A percentile compares a stretch with the other conserved stretches of the same genome.
phyloP scores from a whole-genome alignment of 2,797 vertebrate genomes.

The Pipistrellus pipistrellus region DNA sequence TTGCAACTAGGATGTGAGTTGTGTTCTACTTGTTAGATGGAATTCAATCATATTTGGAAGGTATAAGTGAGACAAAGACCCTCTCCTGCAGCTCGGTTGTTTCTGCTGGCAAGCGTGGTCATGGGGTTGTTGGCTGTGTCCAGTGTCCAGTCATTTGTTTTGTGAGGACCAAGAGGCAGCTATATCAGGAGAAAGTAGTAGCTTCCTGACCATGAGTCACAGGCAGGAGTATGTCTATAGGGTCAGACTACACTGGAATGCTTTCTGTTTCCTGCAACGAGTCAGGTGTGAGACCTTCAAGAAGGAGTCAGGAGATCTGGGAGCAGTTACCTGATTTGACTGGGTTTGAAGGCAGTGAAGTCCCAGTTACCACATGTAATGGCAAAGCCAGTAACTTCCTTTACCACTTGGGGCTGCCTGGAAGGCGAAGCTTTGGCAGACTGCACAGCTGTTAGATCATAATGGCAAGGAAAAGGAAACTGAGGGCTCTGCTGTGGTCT shows the following conservation, averaged over 20 bases:
- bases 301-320: not conserved
- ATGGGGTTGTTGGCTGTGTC: not conserved
- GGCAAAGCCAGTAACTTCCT: not conserved
- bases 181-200: not conserved
- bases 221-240: not conserved
- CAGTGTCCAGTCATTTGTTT: not conserved
- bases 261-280: not conserved
- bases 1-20: not conserved
- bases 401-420: not conserved
- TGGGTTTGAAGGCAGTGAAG: not conserved
- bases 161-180: not conserved
- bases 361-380: not conserved
- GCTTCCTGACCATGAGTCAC: not conserved
- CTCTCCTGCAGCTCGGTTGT: not conserved
- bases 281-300: not conserved
- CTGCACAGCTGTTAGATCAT: not conserved
- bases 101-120: not conserved
- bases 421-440: slow-evolving; percentile 1
- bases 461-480: not conserved
- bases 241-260: not conserved
- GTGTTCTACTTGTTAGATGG: not conserved
- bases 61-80: not conserved
- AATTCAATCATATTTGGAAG: not conserved
- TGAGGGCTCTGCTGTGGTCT: not conserved
- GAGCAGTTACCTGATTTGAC: not conserved